These are phyloP conservation scores for Smittia aterrima DNA, from an alignment of 2,888 invertebrate species.

Conservation along the genomic window DNA sequence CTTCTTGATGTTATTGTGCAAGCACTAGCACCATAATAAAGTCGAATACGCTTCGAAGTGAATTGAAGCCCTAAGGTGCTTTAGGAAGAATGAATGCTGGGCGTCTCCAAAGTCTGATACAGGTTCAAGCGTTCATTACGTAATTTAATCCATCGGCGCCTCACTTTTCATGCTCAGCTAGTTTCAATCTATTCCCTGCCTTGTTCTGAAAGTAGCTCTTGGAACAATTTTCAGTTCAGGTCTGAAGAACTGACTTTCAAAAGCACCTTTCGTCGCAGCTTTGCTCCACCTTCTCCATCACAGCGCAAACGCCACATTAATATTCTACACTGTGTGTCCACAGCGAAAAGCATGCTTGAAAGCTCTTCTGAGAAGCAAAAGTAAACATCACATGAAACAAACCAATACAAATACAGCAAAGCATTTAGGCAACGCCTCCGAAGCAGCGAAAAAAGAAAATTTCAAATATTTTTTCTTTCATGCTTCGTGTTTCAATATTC, in stretches of 20 bases:
- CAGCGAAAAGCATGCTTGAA: not conserved
- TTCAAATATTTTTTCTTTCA: conserved; percentile 14
- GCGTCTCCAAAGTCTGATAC: conserved; percentile 2
- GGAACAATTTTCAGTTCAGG: not conserved
- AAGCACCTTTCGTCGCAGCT: not conserved
- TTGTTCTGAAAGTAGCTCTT: not conserved
- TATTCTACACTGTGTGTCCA: not conserved
- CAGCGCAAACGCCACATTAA: conserved; percentile 21
- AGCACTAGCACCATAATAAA: not conserved
- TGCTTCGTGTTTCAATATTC: conserved; percentile 27
- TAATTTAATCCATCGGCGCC: not conserved
- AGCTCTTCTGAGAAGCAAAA: not conserved
- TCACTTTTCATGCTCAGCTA: conserved; percentile 3
- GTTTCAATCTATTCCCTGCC: not conserved
- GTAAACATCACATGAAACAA: conserved; percentile 7
- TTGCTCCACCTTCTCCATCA: conserved; percentile 34
- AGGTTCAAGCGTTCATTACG: not conserved
- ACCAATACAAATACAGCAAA: conserved; percentile 28
- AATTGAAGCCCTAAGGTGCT: not conserved
- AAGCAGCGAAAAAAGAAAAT: conserved; percentile 31
- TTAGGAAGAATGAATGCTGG: not conserved
- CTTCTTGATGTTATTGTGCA: conserved; percentile 7
- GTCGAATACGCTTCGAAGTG: not conserved
- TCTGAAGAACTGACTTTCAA: conserved; percentile 28
- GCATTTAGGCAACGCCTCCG: conserved; percentile 35